Percentiles rank a stretch among this genome's conserved stretches.
Evolutionary conservation across 2,113 vertebrate species (phyloP).

Genomic region (Aix galericulata): DNA sequence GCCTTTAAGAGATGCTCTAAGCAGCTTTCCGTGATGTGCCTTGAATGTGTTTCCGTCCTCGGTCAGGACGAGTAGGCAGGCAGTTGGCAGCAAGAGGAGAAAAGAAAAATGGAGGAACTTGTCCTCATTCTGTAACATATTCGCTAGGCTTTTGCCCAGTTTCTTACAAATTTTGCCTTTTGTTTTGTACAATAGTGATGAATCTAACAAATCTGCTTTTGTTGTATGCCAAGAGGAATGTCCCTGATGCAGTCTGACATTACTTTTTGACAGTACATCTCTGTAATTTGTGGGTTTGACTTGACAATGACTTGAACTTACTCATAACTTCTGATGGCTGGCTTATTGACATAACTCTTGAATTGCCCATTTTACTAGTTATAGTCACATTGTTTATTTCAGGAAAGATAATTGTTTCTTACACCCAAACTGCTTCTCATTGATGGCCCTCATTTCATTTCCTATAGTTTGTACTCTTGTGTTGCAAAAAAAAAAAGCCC

Average conservation of each 20-base stretch:
- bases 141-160: background rate
- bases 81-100: background rate
- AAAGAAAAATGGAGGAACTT: background rate
- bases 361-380: background rate
- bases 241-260: background rate
- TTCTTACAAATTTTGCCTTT: background rate
- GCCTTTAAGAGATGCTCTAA: background rate
- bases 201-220: too few relatives aligned
- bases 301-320: background rate
- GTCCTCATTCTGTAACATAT: background rate
- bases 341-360: accelerated
- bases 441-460: background rate
- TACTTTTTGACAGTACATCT: background rate
- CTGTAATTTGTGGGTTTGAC: background rate
- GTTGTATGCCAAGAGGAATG: accelerated
- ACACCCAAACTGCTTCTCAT: background rate
- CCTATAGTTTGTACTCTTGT: background rate
- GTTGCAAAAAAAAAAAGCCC: too few relatives aligned
- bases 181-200: background rate
- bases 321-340: background rate
- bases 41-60: background rate
- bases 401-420: background rate
- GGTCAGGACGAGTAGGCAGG: background rate
- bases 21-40: background rate
- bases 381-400: background rate